A percentile compares a stretch with the other conserved stretches of the same genome.
These are phyloP conservation scores for Sebastes jordani DNA, from an alignment of 2,797 vertebrate species.

Conservation along the genomic window DNA sequence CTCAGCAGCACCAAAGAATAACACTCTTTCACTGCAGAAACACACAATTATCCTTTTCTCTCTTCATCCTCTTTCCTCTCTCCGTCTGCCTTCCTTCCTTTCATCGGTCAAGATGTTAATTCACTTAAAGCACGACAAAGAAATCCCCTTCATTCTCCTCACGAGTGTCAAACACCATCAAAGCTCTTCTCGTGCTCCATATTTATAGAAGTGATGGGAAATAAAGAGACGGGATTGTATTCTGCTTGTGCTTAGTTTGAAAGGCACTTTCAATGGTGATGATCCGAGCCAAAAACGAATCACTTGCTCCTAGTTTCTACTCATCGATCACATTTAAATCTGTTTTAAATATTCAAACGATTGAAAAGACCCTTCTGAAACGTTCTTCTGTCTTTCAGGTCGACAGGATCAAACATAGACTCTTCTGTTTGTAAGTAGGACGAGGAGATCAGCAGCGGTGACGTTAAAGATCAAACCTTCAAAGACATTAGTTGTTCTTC, in stretches of 20 bases:
- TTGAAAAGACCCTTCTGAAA: neutral
- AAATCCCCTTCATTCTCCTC: constrained; percentile 28
- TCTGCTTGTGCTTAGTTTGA: neutral
- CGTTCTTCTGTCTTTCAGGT: neutral
- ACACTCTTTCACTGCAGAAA: constrained; percentile 50
- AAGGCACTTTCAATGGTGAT: neutral
- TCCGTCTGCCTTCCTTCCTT: constrained; percentile 2
- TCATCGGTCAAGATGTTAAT: constrained; percentile 51
- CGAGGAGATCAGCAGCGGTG: neutral
- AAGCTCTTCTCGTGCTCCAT: constrained; percentile 13
- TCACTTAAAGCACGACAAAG: constrained; percentile 44
- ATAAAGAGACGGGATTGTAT: neutral
- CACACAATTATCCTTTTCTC: constrained; percentile 58
- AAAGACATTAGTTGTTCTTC: neutral
- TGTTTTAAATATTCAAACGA: neutral
- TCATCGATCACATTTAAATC: neutral
- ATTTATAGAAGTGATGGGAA: constrained; percentile 23
- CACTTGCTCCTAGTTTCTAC: neutral
- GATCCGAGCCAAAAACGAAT: neutral
- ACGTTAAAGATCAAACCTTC: neutral
- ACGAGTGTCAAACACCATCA: neutral
- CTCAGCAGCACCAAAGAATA: constrained; percentile 62
- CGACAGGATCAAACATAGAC: neutral
- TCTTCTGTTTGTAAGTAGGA: neutral
- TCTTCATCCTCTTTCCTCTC: neutral